Evolutionary conservation across 2,113 vertebrate species (phyloP).

Genomic region (Nothoprocta perdicaria): DNA sequence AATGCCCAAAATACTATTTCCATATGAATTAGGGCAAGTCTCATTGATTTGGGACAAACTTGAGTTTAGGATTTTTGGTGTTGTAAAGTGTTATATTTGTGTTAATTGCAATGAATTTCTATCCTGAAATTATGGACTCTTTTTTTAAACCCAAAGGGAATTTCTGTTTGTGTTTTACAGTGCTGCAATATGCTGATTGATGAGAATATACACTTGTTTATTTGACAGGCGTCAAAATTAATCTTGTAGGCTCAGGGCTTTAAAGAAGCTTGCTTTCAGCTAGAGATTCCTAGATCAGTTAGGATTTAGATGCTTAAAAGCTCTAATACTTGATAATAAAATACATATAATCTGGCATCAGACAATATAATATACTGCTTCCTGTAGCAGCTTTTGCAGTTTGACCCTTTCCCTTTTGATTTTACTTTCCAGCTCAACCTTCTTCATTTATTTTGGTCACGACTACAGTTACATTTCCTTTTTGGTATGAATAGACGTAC

Average conservation of each 20-base stretch:
- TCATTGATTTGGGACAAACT: not conserved
- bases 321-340: conserved; percentile 70
- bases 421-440: not conserved
- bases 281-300: conserved; percentile 72
- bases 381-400: not conserved
- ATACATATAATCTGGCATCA: conserved; percentile 48
- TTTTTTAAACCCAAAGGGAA: not conserved
- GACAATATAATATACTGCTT: conserved; percentile 9
- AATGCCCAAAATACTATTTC: rapidly evolving
- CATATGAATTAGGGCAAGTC: not conserved
- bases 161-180: not conserved
- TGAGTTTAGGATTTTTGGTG: not conserved
- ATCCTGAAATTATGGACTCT: not conserved
- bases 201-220: conserved; percentile 33
- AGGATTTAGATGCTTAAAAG: conserved; percentile 69
- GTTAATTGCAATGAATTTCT: not conserved
- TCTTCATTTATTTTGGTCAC: not conserved
- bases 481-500: no score
- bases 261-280: conserved; percentile 59
- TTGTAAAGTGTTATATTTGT: not conserved
- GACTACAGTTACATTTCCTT: not conserved
- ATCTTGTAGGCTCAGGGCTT: conserved; percentile 16
- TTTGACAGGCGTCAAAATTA: conserved; percentile 54
- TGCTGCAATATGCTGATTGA: not conserved
- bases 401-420: not conserved